Evolutionary conservation across 2,113 vertebrate species (phyloP), one percentile per base, ranked within the genome.

Genomic region (Mixornis gularis): DNA sequence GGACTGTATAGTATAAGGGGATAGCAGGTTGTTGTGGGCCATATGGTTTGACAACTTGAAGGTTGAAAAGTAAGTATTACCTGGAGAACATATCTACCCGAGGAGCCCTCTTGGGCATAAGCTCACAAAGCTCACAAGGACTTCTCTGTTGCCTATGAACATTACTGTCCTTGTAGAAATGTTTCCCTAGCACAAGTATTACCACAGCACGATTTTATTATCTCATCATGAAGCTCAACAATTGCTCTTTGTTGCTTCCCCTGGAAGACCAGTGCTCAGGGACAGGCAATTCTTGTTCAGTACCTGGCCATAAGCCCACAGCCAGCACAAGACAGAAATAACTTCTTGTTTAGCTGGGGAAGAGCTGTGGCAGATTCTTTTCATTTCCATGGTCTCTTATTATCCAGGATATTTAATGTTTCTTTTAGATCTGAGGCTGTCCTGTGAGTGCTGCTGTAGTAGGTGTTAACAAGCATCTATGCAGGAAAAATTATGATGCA

Each of bases 211-310:
- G 30, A 70, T 65, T 86, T 84, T 70, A 60, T 91, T 79, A 48
- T 49, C 58, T 81, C 80, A 79, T 92, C 89, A 43, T 3, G 5
- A 72, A 89, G 46, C 40, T 76, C 49, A 84, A 85, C 78, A 94
- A 76, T 36, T 85, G 73, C 46, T 87, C 43, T 87, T 92, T 96
- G 91, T 93, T 90, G 12, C 83, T 69, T 69, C 49, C 40, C 21
- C 30, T 72, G 41, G 38, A 63, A 89, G 29, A 72, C 44, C 25
- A 49, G 9, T 40, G 38, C 62, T 89, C 73, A 72, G 29, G 69
- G 44, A 87, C 80, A 93, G 82, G n/a, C 0, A 0, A 92, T 49
- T 90, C 65, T 93, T 95, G 62, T 90, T 93, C 26, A 36, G 55
- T 29, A 41, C 17, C n/a, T 95, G 86, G 86, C 89, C 41, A 13